phyloP scores from a whole-genome alignment of 2,113 vertebrate genomes.

The Sorex araneus region DNA sequence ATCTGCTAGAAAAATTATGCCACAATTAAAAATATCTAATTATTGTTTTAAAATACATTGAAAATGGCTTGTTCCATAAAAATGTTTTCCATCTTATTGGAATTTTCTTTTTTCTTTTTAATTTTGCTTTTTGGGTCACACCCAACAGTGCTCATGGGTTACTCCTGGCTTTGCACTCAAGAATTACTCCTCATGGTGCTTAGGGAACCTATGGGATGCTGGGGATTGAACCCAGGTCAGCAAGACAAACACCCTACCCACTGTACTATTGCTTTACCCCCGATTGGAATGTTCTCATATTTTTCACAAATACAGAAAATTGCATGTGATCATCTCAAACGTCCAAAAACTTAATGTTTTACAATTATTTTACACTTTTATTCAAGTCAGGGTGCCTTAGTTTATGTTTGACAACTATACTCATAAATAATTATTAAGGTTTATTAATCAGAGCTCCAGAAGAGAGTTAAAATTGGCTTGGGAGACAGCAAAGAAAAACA shows the following conservation, averaged over 20 bases:
- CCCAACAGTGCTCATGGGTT: too few species aligned
- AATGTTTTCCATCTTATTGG: background rate
- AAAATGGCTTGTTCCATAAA: slow-evolving; percentile 2
- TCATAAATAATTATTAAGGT: background rate
- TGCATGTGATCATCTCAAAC: background rate
- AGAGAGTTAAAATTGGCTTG: background rate
- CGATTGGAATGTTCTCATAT: background rate
- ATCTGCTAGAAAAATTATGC: background rate
- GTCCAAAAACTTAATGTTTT: background rate
- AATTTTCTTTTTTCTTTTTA: too few species aligned
- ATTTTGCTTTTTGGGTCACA: too few species aligned
- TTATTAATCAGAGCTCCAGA: background rate
- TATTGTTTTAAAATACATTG: slow-evolving; percentile 31
- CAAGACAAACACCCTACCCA: too few species aligned
- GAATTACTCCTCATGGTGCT: too few species aligned
- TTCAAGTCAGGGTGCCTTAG: slow-evolving; percentile 22
- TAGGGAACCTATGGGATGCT: too few species aligned
- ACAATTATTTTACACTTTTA: background rate
- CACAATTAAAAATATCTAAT: background rate
- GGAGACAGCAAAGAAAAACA: slow-evolving; percentile 8
- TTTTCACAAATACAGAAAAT: slow-evolving; percentile 29
- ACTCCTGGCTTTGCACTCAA: too few species aligned
- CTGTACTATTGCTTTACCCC: background rate
- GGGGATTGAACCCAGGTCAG: too few species aligned
- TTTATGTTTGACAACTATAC: background rate